phyloP scores from a whole-genome alignment of 2,888 invertebrate genomes.

The Papilio protenor region DNA sequence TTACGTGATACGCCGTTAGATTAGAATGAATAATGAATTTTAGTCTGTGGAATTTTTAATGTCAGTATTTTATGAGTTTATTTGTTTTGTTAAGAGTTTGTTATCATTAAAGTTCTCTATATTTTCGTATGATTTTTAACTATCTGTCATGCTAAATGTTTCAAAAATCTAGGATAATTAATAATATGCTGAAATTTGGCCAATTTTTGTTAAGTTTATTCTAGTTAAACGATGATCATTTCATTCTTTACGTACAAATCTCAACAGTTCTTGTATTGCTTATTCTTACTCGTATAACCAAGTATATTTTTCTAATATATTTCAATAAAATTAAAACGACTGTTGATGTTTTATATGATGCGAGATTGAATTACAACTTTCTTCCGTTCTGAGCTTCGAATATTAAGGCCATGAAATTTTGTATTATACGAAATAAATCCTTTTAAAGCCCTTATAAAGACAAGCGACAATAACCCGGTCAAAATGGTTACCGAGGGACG shows the following conservation, averaged over 20 bases:
- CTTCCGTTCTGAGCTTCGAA: constrained; percentile 23
- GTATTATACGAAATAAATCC: constrained; percentile 38
- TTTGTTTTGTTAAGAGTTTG: not conserved
- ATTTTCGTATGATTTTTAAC: not conserved
- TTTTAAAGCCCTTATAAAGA: constrained; percentile 37
- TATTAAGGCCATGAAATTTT: constrained; percentile 39
- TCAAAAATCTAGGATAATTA: too few relatives aligned
- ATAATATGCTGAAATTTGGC: too few relatives aligned
- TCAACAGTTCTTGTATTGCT: not conserved
- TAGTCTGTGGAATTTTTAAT: constrained; percentile 28
- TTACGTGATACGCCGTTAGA: constrained; percentile 48
- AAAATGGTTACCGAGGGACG: constrained; percentile 36
- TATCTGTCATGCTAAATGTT: too few relatives aligned
- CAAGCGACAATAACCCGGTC: constrained; percentile 36
- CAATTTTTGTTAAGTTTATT: not conserved
- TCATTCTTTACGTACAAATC: not conserved
- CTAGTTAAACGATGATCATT: too few relatives aligned
- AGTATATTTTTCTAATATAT: constrained; percentile 30
- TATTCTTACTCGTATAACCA: not conserved
- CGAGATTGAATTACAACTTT: constrained; percentile 39
- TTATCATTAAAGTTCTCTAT: not conserved
- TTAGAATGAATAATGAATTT: constrained; percentile 30
- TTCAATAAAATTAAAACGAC: constrained; percentile 44
- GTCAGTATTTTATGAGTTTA: not conserved
- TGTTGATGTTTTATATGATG: constrained; percentile 15